Percentiles rank a stretch among this genome's conserved stretches.
Conservation (phyloP, 2,113 vertebrate genomes). For the Origma solitaria region DNA sequence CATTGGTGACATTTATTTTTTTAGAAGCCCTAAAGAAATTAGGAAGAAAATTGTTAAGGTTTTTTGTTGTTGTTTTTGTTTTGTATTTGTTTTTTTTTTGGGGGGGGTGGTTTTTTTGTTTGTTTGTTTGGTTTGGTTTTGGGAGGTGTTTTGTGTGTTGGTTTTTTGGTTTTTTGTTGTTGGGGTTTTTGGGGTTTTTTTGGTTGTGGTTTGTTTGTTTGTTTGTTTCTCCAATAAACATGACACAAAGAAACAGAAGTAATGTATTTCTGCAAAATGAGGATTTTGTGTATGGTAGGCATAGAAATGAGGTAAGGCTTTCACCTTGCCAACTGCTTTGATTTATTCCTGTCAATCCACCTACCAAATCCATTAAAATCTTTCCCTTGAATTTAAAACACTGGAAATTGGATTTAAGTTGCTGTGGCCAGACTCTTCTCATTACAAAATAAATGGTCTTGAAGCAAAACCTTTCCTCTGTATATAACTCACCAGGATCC, state of each 20-base stretch:
- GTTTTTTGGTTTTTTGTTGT: too few relatives aligned
- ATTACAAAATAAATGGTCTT: neutral
- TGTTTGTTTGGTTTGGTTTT: too few relatives aligned
- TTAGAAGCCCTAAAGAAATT: neutral
- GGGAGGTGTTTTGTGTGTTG: too few relatives aligned
- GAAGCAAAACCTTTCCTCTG: neutral
- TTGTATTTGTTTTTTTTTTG: too few relatives aligned
- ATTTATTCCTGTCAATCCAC: neutral
- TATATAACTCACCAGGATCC: neutral
- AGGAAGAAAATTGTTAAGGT: neutral
- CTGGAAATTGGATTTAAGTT: neutral
- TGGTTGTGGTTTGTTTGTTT: neutral
- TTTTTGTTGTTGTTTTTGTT: too few relatives aligned
- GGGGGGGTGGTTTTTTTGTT: too few relatives aligned
- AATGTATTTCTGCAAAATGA: neutral
- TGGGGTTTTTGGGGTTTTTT: too few relatives aligned
- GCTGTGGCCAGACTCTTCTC: neutral
- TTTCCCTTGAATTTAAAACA: neutral
- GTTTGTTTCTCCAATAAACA: neutral
- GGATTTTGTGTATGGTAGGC: neutral
- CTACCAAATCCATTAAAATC: neutral
- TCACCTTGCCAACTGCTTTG: neutral
- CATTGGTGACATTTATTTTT: neutral
- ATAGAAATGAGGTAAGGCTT: neutral
- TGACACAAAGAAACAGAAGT: neutral